A percentile compares a stretch with the other conserved stretches of the same genome.
Evolutionary conservation across 2,113 vertebrate species (phyloP).

Genomic region (Alligator sinensis): DNA sequence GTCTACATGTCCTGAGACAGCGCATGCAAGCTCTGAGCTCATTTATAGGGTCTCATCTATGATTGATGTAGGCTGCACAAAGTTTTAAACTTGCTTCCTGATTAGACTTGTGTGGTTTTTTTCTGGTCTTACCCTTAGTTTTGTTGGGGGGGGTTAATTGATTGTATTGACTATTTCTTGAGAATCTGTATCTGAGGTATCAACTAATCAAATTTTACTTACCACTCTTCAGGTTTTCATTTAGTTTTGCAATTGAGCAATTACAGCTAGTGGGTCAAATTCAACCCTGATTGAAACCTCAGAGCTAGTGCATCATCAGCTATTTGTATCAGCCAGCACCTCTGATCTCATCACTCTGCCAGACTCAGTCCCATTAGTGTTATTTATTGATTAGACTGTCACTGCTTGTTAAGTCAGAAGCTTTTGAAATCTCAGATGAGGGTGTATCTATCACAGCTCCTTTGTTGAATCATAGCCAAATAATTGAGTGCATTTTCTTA

Average conservation of each 20-base stretch:
- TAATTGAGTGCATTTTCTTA: neutral
- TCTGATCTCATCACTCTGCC: too few relatives aligned
- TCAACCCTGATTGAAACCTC: neutral
- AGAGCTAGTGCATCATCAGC: neutral
- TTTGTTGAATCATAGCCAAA: neutral
- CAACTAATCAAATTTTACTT: neutral
- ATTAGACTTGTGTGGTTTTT: neutral
- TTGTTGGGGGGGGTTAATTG: neutral
- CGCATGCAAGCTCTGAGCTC: neutral
- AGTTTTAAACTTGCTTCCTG: neutral
- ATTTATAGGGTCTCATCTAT: neutral
- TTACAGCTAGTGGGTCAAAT: neutral
- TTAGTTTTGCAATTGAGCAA: neutral
- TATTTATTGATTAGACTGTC: conserved; percentile 34
- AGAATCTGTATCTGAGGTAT: neutral
- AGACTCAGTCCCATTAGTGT: neutral
- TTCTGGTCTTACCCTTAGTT: neutral
- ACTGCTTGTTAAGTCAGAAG: conserved; percentile 7
- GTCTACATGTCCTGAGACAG: neutral
- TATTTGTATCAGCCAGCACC: too few relatives aligned
- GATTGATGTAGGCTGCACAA: neutral
- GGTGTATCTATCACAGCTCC: neutral
- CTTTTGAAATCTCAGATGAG: neutral
- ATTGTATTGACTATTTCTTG: neutral
- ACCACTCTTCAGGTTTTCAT: neutral